phyloP scores from a whole-genome alignment of 1,140 invertebrate species.

The Philotrypesis tridentata region DNA sequence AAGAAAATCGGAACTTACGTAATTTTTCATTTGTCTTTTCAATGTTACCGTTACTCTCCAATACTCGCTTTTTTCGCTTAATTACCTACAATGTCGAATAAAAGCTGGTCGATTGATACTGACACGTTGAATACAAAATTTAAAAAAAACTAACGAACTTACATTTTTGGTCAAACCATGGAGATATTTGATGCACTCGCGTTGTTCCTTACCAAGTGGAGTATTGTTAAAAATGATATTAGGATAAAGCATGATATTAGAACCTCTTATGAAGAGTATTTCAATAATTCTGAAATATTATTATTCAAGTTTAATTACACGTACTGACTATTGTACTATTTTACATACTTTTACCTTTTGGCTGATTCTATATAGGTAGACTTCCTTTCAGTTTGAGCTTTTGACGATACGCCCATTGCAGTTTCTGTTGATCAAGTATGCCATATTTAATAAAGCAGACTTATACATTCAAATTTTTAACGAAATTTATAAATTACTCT shows the following conservation, averaged over 20 bases:
- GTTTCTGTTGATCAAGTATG: conserved; percentile 77
- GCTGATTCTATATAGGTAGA: conserved; percentile 79
- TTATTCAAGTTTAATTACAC: no score
- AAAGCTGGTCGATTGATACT: background rate
- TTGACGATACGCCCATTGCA: conserved; percentile 80
- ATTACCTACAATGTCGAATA: conserved; percentile 64
- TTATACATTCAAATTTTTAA: no score
- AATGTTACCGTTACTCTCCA: conserved; percentile 53
- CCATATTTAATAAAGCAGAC: no score
- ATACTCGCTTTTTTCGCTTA: conserved; percentile 66
- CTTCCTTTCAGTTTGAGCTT: conserved; percentile 76
- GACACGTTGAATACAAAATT: background rate
- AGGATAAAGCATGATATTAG: conserved; percentile 75
- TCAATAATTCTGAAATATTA: conserved; percentile 60
- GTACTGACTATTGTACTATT: background rate
- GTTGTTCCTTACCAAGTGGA: conserved; percentile 68
- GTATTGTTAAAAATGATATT: conserved; percentile 74
- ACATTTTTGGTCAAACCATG: conserved; percentile 78
- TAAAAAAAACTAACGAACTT: conserved; percentile 21
- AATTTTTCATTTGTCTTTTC: background rate
- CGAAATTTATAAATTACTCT: no score
- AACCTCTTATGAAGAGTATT: conserved; percentile 69
- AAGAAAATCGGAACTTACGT: background rate
- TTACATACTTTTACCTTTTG: conserved; percentile 72
- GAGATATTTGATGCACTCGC: conserved; percentile 73